Base-by-base conservation (phyloP, 2,797 vertebrate genomes). In the Melanotaenia maccullochi region DNA sequence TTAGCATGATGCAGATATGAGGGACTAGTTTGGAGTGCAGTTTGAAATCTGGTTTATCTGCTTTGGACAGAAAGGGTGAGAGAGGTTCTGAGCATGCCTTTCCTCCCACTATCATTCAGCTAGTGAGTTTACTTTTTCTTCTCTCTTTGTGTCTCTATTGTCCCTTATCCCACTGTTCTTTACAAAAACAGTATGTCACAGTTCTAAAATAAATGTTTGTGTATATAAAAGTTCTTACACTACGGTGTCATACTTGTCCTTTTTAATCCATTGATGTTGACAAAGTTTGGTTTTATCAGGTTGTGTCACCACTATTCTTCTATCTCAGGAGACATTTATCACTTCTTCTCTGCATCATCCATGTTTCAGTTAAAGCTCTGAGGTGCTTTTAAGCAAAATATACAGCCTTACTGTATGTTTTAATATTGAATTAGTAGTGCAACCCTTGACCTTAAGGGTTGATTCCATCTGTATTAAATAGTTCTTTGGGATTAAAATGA, bases 371-470 rank as follows among this genome's bases (percentile, higher is more conserved):
- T 73, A 66, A 81, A 57, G 57, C 71, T 81, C 81, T 60, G 24
- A 79, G 76, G 30, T 59, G 42, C 62, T 75, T 75, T 85, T 63
- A 68, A 51, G 54, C 42, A 71, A 79, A 84, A 79, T 78, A 86
- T 85, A 74, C 69, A 22, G 66, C 69, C 58, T 33, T 33, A 33
- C 32, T 33, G 32, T 33, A 33, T 7, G 8, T 33, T 33, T 33
- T 8, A 33, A 65, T 51, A 73, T 18, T 79, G 83, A 78, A 85
- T 67, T 82, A 55, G 71, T 42, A 76, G 71, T n/a, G 8, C 52
- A 76, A 83, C 44, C 85, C 85, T 88, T 87, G 82, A 92, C 86
- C 77, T 88, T 54, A 51, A 81, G 65, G 52, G 28, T 67, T 74
- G 62, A 85, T 83, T 66, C 52, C 63, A 59, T 79, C 65, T 32